phyloP scores from a whole-genome alignment of 1,140 invertebrate genomes.

The Pseudomyrmex concolor region DNA sequence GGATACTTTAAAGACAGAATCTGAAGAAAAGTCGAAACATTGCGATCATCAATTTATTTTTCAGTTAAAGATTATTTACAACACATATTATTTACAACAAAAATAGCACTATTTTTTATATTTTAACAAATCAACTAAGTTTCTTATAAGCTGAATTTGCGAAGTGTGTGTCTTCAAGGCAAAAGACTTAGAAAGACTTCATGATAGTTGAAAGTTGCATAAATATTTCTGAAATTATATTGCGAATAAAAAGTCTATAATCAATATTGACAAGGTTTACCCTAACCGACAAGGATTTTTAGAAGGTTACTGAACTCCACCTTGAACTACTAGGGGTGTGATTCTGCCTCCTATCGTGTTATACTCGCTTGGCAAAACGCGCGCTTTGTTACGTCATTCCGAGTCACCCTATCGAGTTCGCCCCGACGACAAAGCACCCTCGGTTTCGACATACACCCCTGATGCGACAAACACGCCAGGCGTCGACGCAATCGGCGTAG shows the following conservation, averaged over 20 bases:
- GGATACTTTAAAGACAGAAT: no score
- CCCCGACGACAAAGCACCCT: constrained; percentile 56
- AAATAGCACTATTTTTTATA: no score
- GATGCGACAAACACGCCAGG: constrained; percentile 77
- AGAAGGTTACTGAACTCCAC: constrained; percentile 30
- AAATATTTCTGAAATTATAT: background rate
- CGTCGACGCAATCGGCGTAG: constrained; percentile 78
- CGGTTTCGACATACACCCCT: constrained; percentile 72
- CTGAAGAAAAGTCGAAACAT: no score
- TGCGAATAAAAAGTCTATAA: background rate
- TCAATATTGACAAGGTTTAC: background rate
- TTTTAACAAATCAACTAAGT: no score
- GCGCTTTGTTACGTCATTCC: constrained; percentile 83
- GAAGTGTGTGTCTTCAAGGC: no score
- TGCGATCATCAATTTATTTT: no score
- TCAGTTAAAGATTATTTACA: no score
- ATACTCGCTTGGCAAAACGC: constrained; percentile 80
- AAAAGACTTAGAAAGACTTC: background rate
- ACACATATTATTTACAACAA: no score
- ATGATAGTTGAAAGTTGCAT: background rate
- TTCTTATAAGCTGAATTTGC: no score
- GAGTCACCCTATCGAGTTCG: constrained; percentile 72
- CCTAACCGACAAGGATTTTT: constrained; percentile 7
- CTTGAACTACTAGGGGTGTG: constrained; percentile 57
- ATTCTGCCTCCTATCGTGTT: background rate